These are phyloP conservation scores for Sorex maritimensis DNA, from an alignment of 2,797 vertebrate genomes.

Conservation along the genomic window DNA sequence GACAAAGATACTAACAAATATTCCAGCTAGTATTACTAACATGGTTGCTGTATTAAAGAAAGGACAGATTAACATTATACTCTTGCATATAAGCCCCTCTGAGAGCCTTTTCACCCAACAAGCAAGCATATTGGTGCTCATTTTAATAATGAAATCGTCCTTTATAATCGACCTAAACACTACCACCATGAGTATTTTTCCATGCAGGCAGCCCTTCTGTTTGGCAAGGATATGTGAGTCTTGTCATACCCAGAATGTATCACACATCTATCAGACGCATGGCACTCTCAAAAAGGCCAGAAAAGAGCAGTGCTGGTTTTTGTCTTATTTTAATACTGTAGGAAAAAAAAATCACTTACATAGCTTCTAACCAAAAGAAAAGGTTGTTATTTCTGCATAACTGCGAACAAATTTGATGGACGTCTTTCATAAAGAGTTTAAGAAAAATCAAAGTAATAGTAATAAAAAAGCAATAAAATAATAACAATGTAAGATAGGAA, in stretches of 20 bases:
- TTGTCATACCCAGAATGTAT: not conserved
- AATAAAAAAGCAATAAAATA: too few relatives aligned
- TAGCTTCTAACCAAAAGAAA: constrained; percentile 62
- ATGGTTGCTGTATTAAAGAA: constrained; percentile 35
- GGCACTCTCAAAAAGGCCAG: constrained; percentile 32
- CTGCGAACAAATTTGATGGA: constrained; percentile 12
- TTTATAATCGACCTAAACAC: constrained; percentile 68
- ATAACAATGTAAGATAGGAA: not conserved
- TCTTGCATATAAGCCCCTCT: constrained; percentile 40
- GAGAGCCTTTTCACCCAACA: constrained; percentile 61
- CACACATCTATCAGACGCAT: constrained; percentile 31
- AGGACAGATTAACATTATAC: not conserved
- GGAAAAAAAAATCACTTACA: constrained; percentile 12
- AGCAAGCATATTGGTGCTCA: not conserved
- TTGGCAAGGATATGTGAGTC: not conserved
- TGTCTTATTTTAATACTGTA: constrained; percentile 29
- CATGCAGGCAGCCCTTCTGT: constrained; percentile 40
- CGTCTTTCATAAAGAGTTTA: constrained; percentile 21
- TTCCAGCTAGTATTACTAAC: constrained; percentile 1
- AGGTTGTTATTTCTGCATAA: constrained; percentile 50
- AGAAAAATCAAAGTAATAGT: not conserved
- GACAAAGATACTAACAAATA: not conserved
- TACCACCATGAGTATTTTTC: constrained; percentile 53
- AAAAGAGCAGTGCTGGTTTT: not conserved
- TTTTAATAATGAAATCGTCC: constrained; percentile 31